A percentile compares a stretch with the other conserved stretches of the same genome.
phyloP scores from a whole-genome alignment of 2,113 vertebrate species.

The Glareola pratincola region DNA sequence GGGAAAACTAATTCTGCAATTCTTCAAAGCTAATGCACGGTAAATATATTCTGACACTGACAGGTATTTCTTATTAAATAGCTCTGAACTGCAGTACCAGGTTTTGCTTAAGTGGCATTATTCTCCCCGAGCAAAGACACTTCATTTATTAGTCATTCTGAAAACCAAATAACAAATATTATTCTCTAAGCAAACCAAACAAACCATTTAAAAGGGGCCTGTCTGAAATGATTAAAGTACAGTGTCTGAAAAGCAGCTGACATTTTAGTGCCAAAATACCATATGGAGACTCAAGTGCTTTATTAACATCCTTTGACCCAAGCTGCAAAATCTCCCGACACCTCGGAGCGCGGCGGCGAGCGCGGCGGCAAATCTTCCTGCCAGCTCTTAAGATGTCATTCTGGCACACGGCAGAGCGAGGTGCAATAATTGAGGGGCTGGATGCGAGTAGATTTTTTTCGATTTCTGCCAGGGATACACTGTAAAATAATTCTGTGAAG shows the following conservation, averaged over 20 bases:
- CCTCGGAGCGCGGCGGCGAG: background rate
- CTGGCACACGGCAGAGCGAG: constrained; percentile 20
- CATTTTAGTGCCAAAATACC: constrained; percentile 58
- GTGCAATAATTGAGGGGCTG: background rate
- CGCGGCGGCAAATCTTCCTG: background rate
- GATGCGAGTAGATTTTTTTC: constrained; percentile 15
- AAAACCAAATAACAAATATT: constrained; percentile 77
- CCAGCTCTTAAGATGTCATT: constrained; percentile 35
- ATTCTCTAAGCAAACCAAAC: constrained; percentile 73
- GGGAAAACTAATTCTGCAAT: constrained; percentile 75
- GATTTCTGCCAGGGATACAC: constrained; percentile 45
- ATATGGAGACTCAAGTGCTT: constrained; percentile 64
- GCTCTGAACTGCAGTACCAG: constrained; percentile 66
- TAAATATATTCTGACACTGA: constrained; percentile 81
- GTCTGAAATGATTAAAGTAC: constrained; percentile 68
- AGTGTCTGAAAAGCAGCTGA: constrained; percentile 57
- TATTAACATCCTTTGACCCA: constrained; percentile 22
- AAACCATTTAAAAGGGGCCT: constrained; percentile 70
- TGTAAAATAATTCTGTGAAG: constrained; percentile 43
- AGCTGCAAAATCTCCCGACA: constrained; percentile 31
- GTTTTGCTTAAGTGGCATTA: constrained; percentile 83
- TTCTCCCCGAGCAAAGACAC: constrained; percentile 76
- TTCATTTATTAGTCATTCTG: constrained; percentile 80
- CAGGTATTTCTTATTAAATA: constrained; percentile 83
- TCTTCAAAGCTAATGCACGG: constrained; percentile 77